Evolutionary conservation across 2,113 vertebrate genomes (phyloP).

Genomic region (Bos javanicus): DNA sequence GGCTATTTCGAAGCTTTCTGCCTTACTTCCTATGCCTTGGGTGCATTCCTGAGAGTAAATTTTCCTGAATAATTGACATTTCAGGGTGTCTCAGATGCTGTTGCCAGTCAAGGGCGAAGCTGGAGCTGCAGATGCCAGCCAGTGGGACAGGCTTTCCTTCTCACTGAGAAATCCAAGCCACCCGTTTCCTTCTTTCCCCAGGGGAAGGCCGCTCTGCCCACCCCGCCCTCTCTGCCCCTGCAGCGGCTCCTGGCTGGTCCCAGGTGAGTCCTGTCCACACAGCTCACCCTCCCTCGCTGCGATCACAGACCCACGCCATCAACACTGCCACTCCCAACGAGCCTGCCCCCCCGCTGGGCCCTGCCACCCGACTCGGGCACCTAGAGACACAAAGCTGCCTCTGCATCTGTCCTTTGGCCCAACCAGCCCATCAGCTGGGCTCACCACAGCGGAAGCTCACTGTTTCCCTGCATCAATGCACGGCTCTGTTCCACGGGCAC

Average conservation of each 20-base stretch:
- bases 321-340: neutral
- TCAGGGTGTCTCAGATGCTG: neutral
- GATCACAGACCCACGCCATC: neutral
- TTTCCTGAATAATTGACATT: neutral
- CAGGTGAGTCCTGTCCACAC: neutral
- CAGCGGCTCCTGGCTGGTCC: neutral
- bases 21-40: neutral
- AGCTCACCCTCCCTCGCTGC: neutral
- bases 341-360: neutral
- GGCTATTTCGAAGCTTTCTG: neutral
- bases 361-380: slow-evolving; percentile 43
- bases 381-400: slow-evolving; percentile 58
- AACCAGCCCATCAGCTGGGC: slow-evolving; percentile 61
- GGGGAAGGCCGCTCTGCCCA: neutral
- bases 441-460: slow-evolving; percentile 61
- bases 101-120: fast-evolving
- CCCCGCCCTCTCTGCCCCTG: neutral
- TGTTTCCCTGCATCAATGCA: slow-evolving; percentile 71
- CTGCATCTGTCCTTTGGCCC: slow-evolving; percentile 42
- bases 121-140: neutral
- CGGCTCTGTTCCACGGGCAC: slow-evolving; percentile 75
- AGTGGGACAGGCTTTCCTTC: neutral
- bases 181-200: neutral
- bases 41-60: neutral
- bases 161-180: neutral